phyloP scores from a whole-genome alignment of 2,113 vertebrate species.

The Zingel zingel region DNA sequence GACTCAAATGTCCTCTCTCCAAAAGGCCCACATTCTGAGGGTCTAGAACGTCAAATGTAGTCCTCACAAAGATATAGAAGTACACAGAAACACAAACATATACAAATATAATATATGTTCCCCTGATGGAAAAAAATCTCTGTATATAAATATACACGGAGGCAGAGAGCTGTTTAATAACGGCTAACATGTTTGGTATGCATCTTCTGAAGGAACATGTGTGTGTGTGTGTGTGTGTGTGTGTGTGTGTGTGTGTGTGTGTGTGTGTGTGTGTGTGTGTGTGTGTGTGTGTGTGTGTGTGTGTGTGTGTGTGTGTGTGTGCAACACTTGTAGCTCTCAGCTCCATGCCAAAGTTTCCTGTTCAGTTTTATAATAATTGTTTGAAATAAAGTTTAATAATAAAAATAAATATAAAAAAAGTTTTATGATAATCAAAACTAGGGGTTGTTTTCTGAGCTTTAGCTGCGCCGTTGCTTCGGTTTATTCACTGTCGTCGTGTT shows the following conservation, averaged over 20 bases:
- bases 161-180: constrained; percentile 9
- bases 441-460: no score
- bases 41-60: background rate
- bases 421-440: no score
- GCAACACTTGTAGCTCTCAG: background rate
- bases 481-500: no score
- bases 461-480: no score
- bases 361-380: background rate
- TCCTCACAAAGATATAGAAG: background rate
- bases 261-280: background rate
- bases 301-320: background rate
- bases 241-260: background rate
- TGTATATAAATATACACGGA: constrained; percentile 11
- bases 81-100: background rate
- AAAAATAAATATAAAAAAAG: no score
- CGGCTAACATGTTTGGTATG: background rate
- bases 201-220: background rate
- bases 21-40: background rate
- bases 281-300: background rate
- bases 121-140: background rate
- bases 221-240: background rate
- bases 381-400: no score
- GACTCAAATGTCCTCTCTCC: no score
- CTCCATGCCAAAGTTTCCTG: background rate
- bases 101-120: background rate